Evolutionary conservation across 2,888 invertebrate genomes (phyloP).

Genomic region (Ichneumon xanthorius): DNA sequence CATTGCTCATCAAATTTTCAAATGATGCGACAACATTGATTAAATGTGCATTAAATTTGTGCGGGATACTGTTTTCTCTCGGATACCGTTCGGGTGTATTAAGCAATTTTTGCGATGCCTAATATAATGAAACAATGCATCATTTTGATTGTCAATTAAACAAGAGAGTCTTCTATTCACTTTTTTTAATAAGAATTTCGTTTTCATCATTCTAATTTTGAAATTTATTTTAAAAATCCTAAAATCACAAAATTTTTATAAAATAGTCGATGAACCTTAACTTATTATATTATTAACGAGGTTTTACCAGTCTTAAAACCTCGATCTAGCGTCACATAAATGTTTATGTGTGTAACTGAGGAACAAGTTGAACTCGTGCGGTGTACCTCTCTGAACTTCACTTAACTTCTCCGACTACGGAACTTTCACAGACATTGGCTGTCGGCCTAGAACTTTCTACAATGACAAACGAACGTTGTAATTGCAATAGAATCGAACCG

Average conservation of each 20-base stretch:
- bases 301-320: not conserved
- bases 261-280: not conserved
- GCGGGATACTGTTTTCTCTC: not conserved
- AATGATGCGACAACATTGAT: not conserved
- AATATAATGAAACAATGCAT: not conserved
- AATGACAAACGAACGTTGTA: not conserved
- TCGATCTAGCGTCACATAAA: not conserved
- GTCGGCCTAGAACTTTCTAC: not conserved
- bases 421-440: not conserved
- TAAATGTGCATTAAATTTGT: not conserved
- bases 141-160: not conserved
- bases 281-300: too few species aligned
- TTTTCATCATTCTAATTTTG: not conserved
- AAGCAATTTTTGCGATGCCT: not conserved
- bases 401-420: not conserved
- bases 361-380: not conserved
- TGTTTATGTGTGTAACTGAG: not conserved
- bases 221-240: not conserved
- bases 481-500: not conserved
- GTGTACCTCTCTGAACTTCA: not conserved
- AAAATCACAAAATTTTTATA: not conserved
- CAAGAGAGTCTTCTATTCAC: not conserved
- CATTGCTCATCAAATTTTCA: constrained; percentile 18
- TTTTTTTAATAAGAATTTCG: not conserved
- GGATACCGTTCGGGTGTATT: not conserved